A percentile compares a stretch with the other conserved stretches of the same genome.
Evolutionary conservation across 2,888 invertebrate species (phyloP).

Genomic region (Clanis bilineata): DNA sequence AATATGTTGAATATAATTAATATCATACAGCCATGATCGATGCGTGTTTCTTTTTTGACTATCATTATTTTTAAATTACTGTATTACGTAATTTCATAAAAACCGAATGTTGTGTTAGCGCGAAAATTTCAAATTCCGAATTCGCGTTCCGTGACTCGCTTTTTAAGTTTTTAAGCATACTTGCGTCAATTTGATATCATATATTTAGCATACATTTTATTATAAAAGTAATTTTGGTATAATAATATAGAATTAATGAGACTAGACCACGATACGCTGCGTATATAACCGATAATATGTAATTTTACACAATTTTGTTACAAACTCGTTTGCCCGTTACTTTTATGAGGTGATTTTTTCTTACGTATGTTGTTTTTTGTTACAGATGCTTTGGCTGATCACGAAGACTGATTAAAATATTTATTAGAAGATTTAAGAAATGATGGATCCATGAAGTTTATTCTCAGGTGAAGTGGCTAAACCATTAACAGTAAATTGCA

Average conservation of each 20-base stretch:
- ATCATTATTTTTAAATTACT: constrained; percentile 77
- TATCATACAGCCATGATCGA: constrained; percentile 75
- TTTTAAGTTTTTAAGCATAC: constrained; percentile 25
- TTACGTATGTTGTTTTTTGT: constrained; percentile 51
- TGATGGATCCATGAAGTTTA: constrained; percentile 63
- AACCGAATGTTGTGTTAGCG: constrained; percentile 67
- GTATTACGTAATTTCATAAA: constrained; percentile 73
- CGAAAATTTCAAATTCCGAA: constrained; percentile 61
- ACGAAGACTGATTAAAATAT: constrained; percentile 73
- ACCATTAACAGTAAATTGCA: background rate
- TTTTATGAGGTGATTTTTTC: constrained; percentile 34
- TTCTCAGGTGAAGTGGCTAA: constrained; percentile 52
- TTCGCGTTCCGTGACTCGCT: constrained; percentile 41
- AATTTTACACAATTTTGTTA: constrained; percentile 48
- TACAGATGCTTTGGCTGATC: constrained; percentile 70
- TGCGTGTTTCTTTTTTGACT: constrained; percentile 67
- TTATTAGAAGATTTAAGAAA: constrained; percentile 62
- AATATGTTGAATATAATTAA: constrained; percentile 80
- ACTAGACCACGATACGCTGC: constrained; percentile 41
- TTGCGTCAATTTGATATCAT: constrained; percentile 25
- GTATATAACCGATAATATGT: constrained; percentile 42
- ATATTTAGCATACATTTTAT: constrained; percentile 44
- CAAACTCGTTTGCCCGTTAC: constrained; percentile 42
- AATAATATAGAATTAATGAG: constrained; percentile 50
- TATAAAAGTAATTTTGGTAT: constrained; percentile 59